Percentiles rank a stretch among this genome's conserved stretches.
These are phyloP conservation scores for Petrolisthes manimaculis DNA, from an alignment of 2,888 invertebrate genomes.

Conservation along the genomic window DNA sequence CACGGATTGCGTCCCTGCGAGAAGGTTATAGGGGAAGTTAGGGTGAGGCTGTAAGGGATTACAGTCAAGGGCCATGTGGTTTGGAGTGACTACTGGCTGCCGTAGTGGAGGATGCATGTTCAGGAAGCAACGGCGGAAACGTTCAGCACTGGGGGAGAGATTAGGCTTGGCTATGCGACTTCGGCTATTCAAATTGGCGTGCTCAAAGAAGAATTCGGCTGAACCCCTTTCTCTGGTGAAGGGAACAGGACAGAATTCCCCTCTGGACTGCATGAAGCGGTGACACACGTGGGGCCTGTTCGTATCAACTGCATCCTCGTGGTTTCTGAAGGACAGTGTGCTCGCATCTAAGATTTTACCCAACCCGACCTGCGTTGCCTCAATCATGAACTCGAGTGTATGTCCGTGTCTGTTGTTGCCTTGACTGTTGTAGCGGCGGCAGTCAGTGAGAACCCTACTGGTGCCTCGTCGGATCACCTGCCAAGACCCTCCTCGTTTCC, in stretches of 20 bases:
- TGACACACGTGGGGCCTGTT: slow-evolving; percentile 17
- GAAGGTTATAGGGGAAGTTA: neutral
- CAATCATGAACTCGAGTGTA: slow-evolving; percentile 49
- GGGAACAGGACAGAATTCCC: slow-evolving; percentile 23
- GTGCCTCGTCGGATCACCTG: neutral
- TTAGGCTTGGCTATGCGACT: slow-evolving; percentile 19
- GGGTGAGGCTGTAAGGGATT: neutral
- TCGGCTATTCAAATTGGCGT: neutral
- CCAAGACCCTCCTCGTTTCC: slow-evolving; percentile 34
- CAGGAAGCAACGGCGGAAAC: slow-evolving; percentile 12
- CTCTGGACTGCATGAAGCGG: slow-evolving; percentile 19
- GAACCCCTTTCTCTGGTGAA: slow-evolving; percentile 2
- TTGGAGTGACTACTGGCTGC: neutral
- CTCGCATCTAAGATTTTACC: slow-evolving; percentile 16
- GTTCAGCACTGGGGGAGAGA: slow-evolving; percentile 18
- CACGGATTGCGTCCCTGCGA: no score
- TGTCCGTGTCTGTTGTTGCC: slow-evolving; percentile 36
- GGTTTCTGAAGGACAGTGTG: slow-evolving; percentile 42
- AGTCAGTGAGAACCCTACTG: slow-evolving; percentile 6
- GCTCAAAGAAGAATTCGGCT: slow-evolving; percentile 12
- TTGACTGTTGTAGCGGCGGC: slow-evolving; percentile 35
- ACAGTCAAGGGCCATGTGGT: neutral
- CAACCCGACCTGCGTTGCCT: slow-evolving; percentile 26
- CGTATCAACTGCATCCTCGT: slow-evolving; percentile 2
- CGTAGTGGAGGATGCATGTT: neutral